Evolutionary conservation across 2,113 vertebrate genomes (phyloP), one percentile per base, ranked within the genome.

Genomic region (Motacilla alba): DNA sequence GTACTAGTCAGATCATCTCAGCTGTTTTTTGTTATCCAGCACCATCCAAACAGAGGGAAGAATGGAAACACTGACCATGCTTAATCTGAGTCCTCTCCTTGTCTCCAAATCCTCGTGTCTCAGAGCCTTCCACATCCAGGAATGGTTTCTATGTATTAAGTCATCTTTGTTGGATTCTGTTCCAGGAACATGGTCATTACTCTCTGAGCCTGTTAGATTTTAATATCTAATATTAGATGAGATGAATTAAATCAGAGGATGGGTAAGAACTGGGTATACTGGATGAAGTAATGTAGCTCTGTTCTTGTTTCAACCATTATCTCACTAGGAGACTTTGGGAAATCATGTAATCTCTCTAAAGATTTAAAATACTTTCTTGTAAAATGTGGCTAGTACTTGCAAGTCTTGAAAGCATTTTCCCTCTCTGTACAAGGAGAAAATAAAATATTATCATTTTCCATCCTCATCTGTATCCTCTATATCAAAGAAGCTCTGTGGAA

Each of bases 241-340:
- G 60, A 72, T 78, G 15, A 86, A 46, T 74, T 93, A 80, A 91
- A 93, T 69, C 50, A 26, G 60, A 60, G 11, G 43, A 62, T 68
- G 41, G 46, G n/a, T 49, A 87, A 97, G 67, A 67, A 77, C 21
- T 52, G 43, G 30, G 31, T 58, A 43, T 55, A 62, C 19, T 50
- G 63, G 35, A 58, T 94, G 82, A 95, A 85, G 59, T 69, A 91
- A 87, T 52, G 13, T 16, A 75, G 37, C 62, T 90, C 66, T 76
- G n/a, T 43, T 95, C 70, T 83, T 80, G 41, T 84, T 95, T 90
- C 76, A 94, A 83, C 46, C 30, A 47, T 89, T 91, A 69, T 55
- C 59, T 96, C 70, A 91, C 46, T 63, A 9, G 62, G 74, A 89
- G 93, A 67, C 70, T 79, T 43, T 26, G 66, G 78, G 87, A 95